Percentiles rank a stretch among this genome's conserved stretches.
Evolutionary conservation across 1,140 invertebrate genomes (phyloP).

Genomic region (Monochamus saltuarius): DNA sequence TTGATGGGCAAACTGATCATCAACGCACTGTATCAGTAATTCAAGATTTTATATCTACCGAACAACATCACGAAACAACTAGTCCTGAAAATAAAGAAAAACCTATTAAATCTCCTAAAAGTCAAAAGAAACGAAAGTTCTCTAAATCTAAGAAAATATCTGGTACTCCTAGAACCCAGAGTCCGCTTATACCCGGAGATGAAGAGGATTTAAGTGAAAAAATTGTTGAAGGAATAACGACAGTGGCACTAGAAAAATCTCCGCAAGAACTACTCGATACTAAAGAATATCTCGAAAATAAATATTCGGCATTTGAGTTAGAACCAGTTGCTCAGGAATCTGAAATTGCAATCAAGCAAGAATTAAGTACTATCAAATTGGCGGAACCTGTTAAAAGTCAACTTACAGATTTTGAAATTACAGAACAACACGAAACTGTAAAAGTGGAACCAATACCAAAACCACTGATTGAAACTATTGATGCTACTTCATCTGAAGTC

Average conservation of each 20-base stretch:
- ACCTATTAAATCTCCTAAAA: slow-evolving; percentile 13
- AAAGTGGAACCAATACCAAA: too few species aligned
- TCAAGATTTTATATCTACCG: slow-evolving; percentile 27
- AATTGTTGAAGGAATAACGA: slow-evolving; percentile 2
- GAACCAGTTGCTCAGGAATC: slow-evolving; percentile 2
- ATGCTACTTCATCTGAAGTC: slow-evolving; percentile 3
- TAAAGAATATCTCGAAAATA: too few species aligned
- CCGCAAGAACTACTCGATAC: too few species aligned
- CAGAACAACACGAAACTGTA: background rate
- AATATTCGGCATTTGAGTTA: background rate
- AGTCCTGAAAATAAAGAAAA: slow-evolving; percentile 1
- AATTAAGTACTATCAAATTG: too few species aligned
- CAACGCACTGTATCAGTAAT: slow-evolving; percentile 9
- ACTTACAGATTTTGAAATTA: background rate
- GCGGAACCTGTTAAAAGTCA: too few species aligned
- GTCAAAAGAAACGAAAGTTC: slow-evolving; percentile 24
- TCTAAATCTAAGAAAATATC: slow-evolving; percentile 20
- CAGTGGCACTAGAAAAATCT: background rate
- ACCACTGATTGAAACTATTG: slow-evolving; percentile 4
- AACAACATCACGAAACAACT: slow-evolving; percentile 21
- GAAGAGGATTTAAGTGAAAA: slow-evolving; percentile 2
- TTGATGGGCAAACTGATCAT: slow-evolving; percentile 11
- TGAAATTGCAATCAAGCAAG: too few species aligned
- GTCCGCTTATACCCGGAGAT: slow-evolving; percentile 6
- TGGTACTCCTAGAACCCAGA: slow-evolving; percentile 17